Conservation (phyloP, 64 coral and sea anemone species). For the Actinia equina region DNA sequence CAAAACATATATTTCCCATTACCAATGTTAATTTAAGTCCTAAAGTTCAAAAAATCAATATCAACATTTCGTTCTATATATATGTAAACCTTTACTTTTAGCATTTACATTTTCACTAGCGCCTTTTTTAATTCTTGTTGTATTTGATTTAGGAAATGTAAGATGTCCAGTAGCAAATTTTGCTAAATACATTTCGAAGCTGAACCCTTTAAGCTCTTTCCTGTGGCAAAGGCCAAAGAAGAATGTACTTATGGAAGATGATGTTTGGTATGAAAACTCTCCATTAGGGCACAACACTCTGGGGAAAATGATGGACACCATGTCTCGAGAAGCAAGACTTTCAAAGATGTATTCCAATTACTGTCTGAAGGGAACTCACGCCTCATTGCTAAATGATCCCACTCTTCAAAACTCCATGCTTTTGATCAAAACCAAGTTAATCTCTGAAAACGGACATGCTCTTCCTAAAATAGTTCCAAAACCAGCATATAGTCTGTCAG, state of each 20-base stretch:
- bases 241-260: constrained; percentile 58
- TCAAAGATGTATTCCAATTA: constrained; percentile 81
- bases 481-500: background rate
- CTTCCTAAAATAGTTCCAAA: constrained; percentile 22
- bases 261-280: constrained; percentile 81
- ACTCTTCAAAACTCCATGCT: constrained; percentile 19
- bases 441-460: background rate
- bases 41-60: no score
- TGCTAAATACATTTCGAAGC: constrained; percentile 76
- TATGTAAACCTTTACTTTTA: no score
- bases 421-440: background rate
- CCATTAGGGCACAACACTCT: constrained; percentile 81
- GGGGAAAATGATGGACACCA: constrained; percentile 82
- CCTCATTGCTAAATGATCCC: constrained; percentile 33
- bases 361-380: constrained; percentile 57
- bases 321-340: constrained; percentile 73
- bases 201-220: constrained; percentile 73
- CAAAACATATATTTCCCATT: no score
- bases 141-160: constrained; percentile 51
- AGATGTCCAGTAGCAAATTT: constrained; percentile 79
- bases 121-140: background rate
- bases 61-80: no score
- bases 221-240: constrained; percentile 88
- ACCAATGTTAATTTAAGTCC: no score
- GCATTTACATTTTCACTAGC: no score